A percentile compares a stretch with the other conserved stretches of the same genome.
These are phyloP conservation scores for Cydia splendana DNA, from an alignment of 1,140 invertebrate species.

Conservation along the genomic window DNA sequence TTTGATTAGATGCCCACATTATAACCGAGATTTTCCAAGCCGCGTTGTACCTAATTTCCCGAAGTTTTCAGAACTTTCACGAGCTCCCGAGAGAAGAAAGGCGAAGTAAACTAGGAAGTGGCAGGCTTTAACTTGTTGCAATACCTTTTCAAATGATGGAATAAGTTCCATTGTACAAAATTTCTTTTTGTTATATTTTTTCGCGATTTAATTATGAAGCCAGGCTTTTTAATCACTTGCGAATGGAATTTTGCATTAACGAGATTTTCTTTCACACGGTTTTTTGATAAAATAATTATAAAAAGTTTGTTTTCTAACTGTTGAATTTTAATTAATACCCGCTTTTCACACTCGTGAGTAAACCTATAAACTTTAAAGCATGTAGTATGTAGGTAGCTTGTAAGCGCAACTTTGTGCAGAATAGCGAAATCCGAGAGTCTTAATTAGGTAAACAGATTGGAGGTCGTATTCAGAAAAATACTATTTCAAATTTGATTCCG, in stretches of 20 bases:
- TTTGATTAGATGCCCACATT: conserved; percentile 32
- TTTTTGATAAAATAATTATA: background rate
- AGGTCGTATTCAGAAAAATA: background rate
- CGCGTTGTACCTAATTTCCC: conserved; percentile 17
- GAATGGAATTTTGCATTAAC: conserved; percentile 21
- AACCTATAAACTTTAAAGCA: background rate
- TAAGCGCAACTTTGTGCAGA: background rate
- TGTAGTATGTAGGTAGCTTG: background rate
- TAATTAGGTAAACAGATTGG: conserved; percentile 16
- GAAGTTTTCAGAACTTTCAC: conserved; percentile 18
- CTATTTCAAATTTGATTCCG: background rate
- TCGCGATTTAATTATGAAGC: conserved; percentile 18
- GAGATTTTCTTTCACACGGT: background rate
- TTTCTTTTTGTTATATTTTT: conserved; percentile 19
- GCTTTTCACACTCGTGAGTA: background rate
- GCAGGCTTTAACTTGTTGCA: conserved; percentile 29
- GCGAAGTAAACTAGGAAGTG: conserved; percentile 28
- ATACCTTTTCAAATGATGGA: conserved; percentile 32
- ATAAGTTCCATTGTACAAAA: conserved; percentile 30
- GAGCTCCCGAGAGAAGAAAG: conserved; percentile 20
- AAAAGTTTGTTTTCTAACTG: background rate
- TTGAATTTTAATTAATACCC: background rate
- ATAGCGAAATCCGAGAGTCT: background rate
- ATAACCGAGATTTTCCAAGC: conserved; percentile 25
- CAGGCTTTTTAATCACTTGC: conserved; percentile 23